Percentiles rank a stretch among this genome's conserved stretches.
phyloP scores from a whole-genome alignment of 1,140 invertebrate species.

The Grapholita molesta region DNA sequence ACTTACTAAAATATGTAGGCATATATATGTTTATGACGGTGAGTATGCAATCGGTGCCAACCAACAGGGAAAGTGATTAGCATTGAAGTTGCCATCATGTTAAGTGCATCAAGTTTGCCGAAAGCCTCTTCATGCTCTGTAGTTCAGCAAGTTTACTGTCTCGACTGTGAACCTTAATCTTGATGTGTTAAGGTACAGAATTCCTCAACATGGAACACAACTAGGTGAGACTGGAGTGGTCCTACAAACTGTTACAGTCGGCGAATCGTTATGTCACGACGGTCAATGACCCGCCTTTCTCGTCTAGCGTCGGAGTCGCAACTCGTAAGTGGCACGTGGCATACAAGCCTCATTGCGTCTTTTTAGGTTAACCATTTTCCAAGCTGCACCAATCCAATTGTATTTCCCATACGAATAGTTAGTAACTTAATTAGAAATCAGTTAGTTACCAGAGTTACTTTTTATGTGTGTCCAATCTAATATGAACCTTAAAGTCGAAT shows the following conservation, averaged over 20 bases:
- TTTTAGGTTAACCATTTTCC: neutral
- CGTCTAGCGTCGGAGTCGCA: neutral
- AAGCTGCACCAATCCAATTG: too few relatives aligned
- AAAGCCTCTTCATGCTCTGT: neutral
- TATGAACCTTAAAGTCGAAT: too few relatives aligned
- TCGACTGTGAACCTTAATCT: neutral
- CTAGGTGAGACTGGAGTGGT: neutral
- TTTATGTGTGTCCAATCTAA: too few relatives aligned
- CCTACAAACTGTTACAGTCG: neutral
- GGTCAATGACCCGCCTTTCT: constrained; percentile 4
- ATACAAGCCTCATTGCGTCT: neutral
- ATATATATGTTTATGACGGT: too few relatives aligned
- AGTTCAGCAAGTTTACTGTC: neutral
- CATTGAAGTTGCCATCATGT: too few relatives aligned
- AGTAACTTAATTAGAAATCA: too few relatives aligned
- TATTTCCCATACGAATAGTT: too few relatives aligned
- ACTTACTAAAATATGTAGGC: too few relatives aligned
- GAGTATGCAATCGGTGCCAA: too few relatives aligned
- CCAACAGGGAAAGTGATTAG: too few relatives aligned
- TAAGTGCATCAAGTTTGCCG: neutral
- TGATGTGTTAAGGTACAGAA: neutral
- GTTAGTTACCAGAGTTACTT: too few relatives aligned
- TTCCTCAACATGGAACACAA: too few relatives aligned
- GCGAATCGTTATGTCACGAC: neutral
- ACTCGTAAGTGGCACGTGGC: neutral